Conservation (phyloP, 2,888 invertebrate genomes). For the Microchrysa polita region DNA sequence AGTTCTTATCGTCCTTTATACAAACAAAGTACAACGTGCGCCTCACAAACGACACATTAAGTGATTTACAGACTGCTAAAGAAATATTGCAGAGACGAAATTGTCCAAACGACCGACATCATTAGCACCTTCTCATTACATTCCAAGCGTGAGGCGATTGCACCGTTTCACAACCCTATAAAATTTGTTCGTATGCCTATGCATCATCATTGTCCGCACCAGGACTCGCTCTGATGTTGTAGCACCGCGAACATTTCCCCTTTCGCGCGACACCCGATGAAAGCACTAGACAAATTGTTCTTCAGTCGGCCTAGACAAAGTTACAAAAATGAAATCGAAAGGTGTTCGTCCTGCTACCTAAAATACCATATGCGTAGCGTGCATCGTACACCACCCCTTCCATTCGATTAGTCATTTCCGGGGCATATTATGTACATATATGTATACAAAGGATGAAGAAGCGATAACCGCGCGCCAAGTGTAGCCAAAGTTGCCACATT, state of each 20-base stretch:
- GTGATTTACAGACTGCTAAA: slow-evolving; percentile 34
- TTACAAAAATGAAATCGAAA: slow-evolving; percentile 49
- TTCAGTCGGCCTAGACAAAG: slow-evolving; percentile 23
- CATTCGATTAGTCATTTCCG: slow-evolving; percentile 47
- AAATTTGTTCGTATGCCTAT: too few relatives aligned
- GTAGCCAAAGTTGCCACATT: too few relatives aligned
- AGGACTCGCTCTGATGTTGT: background rate
- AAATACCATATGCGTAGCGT: background rate
- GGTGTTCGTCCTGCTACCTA: slow-evolving; percentile 27
- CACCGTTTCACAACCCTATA: background rate
- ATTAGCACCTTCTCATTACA: slow-evolving; percentile 46
- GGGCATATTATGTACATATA: slow-evolving; percentile 38
- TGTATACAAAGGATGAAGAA: background rate
- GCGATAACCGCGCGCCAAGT: slow-evolving; percentile 31
- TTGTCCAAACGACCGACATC: slow-evolving; percentile 38
- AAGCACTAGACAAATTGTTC: slow-evolving; percentile 49
- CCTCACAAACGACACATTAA: slow-evolving; percentile 2
- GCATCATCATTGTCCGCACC: background rate
- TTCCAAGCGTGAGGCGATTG: background rate
- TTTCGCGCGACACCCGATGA: slow-evolving; percentile 36
- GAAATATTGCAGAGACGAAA: slow-evolving; percentile 19
- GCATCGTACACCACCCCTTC: background rate
- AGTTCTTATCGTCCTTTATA: too few relatives aligned
- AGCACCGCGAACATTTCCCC: slow-evolving; percentile 31
- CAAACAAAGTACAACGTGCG: too few relatives aligned